Percentiles rank a stretch among this genome's conserved stretches.
Evolutionary conservation across 2,797 vertebrate species (phyloP).

Genomic region (Channallabes apus): DNA sequence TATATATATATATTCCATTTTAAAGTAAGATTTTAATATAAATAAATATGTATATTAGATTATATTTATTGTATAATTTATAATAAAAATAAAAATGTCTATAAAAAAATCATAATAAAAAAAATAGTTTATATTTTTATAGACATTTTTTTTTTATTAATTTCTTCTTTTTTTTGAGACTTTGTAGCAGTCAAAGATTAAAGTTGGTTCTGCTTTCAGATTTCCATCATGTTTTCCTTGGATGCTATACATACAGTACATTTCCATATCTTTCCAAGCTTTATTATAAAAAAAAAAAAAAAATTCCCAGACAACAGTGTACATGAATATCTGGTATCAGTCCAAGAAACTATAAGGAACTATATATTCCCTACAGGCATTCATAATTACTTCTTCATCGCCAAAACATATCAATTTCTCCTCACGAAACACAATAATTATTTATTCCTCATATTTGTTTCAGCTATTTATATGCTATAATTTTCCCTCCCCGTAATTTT

Average conservation of each 20-base stretch:
- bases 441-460: conserved; percentile 21
- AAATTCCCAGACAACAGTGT: neutral
- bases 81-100: too few species aligned
- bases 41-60: too few species aligned
- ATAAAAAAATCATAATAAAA: too few species aligned
- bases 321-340: neutral
- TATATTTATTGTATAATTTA: too few species aligned
- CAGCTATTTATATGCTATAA: conserved; percentile 15
- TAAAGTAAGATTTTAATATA: too few species aligned
- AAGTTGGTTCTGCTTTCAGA: neutral
- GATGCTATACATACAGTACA: neutral
- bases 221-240: neutral
- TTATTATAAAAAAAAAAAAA: neutral
- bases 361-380: neutral
- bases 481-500: conserved; percentile 9
- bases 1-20: too few species aligned
- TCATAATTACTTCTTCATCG: neutral
- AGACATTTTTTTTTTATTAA: too few species aligned
- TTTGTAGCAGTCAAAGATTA: neutral
- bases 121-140: too few species aligned
- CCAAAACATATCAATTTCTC: neutral
- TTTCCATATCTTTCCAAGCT: neutral
- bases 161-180: neutral
- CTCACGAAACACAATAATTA: conserved; percentile 14
- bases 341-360: neutral